A percentile compares a stretch with the other conserved stretches of the same genome.
Evolutionary conservation across 2,888 invertebrate species (phyloP).

Genomic region (Pherbina coryleti): DNA sequence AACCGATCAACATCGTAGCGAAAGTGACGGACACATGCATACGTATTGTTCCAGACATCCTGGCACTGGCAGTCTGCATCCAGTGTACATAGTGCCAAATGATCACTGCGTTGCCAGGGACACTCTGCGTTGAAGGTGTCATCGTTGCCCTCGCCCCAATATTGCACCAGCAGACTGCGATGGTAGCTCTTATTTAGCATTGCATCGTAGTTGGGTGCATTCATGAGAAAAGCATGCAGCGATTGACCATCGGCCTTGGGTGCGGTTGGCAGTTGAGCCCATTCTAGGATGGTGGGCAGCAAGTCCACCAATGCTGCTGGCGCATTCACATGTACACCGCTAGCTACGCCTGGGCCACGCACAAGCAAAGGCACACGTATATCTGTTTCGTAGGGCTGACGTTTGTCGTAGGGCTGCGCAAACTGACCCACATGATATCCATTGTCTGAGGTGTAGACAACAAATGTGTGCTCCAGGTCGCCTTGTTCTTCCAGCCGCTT

Average conservation of each 20-base stretch:
- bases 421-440: constrained; percentile 94
- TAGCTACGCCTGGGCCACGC: constrained; percentile 76
- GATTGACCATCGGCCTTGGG: constrained; percentile 76
- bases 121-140: constrained; percentile 74
- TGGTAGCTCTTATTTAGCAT: constrained; percentile 56
- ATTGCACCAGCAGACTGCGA: constrained; percentile 81
- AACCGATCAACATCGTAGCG: constrained; percentile 67
- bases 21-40: constrained; percentile 80
- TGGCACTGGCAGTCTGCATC: constrained; percentile 86
- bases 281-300: constrained; percentile 83
- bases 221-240: constrained; percentile 65
- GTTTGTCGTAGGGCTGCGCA: constrained; percentile 87
- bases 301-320: constrained; percentile 85
- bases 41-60: constrained; percentile 87
- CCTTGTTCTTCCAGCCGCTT: constrained; percentile 71
- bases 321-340: constrained; percentile 70
- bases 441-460: constrained; percentile 90
- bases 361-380: constrained; percentile 86
- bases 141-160: constrained; percentile 81
- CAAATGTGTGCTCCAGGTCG: constrained; percentile 80
- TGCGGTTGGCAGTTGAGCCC: constrained; percentile 74
- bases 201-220: constrained; percentile 46
- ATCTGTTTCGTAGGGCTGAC: constrained; percentile 92
- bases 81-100: constrained; percentile 75
- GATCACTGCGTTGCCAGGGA: constrained; percentile 72